phyloP scores from a whole-genome alignment of 2,113 vertebrate genomes.

The Noturus placidus region DNA sequence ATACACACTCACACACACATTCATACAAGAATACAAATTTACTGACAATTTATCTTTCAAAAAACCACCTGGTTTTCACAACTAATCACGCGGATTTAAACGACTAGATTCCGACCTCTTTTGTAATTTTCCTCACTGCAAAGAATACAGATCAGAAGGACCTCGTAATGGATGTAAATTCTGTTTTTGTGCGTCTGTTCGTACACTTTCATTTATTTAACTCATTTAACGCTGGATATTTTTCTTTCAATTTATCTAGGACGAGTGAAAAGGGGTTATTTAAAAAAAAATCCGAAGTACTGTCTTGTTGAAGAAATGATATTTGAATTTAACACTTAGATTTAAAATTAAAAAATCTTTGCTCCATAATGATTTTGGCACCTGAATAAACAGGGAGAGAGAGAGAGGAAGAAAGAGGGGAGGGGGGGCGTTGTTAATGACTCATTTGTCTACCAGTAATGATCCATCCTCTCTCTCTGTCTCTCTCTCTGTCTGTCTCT shows the following conservation, averaged over 20 bases:
- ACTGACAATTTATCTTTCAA: neutral
- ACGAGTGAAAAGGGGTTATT: neutral
- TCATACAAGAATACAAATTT: neutral
- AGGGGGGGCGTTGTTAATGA: too few relatives aligned
- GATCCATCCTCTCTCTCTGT: too few relatives aligned
- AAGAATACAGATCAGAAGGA: neutral
- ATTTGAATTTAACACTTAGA: neutral
- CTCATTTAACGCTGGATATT: neutral
- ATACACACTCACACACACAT: too few relatives aligned
- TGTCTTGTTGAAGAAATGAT: neutral
- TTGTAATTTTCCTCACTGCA: neutral
- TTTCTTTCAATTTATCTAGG: neutral
- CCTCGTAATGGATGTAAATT: neutral
- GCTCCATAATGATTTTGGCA: conserved; percentile 23
- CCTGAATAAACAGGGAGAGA: neutral
- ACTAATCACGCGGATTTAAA: neutral
- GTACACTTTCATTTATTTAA: neutral
- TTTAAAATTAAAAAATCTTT: neutral
- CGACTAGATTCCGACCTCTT: neutral
- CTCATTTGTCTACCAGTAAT: too few relatives aligned
- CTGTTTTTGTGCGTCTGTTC: neutral
- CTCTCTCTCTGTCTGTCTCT: too few relatives aligned
- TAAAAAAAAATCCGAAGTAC: neutral
- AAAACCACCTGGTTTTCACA: neutral
- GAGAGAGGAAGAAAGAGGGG: conserved; percentile 26